Percentiles rank a stretch among this genome's conserved stretches.
phyloP scores from a whole-genome alignment of 2,888 invertebrate genomes.

The Monopis laevigella region DNA sequence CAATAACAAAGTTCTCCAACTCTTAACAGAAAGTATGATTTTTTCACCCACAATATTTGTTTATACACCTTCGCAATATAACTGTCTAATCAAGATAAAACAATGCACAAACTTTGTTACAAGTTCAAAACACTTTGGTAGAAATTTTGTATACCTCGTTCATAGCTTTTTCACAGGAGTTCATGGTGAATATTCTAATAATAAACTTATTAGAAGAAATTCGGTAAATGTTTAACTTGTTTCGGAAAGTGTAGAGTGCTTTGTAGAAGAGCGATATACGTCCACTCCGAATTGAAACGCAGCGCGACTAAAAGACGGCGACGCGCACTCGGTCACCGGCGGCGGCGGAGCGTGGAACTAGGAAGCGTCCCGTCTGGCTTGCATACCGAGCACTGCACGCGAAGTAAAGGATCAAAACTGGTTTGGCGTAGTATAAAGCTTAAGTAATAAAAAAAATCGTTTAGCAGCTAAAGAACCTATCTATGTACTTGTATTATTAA shows the following conservation, averaged over 20 bases:
- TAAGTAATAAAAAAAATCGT: no score
- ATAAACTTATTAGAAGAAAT: conserved; percentile 15
- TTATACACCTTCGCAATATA: conserved; percentile 36
- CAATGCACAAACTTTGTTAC: conserved; percentile 57
- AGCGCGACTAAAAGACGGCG: conserved; percentile 11
- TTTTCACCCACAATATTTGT: no score
- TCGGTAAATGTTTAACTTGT: conserved; percentile 45
- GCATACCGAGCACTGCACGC: background rate
- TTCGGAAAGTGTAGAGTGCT: conserved; percentile 33
- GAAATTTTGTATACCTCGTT: conserved; percentile 28
- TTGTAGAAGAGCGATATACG: conserved; percentile 21
- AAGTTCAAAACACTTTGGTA: conserved; percentile 3
- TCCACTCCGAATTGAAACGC: no score
- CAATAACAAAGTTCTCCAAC: conserved; percentile 34
- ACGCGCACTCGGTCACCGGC: conserved; percentile 38
- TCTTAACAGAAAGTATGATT: conserved; percentile 40
- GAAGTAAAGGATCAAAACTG: background rate
- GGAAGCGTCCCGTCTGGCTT: conserved; percentile 25
- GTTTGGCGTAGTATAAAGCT: no score
- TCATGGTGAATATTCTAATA: conserved; percentile 34
- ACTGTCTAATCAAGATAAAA: conserved; percentile 37
- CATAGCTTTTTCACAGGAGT: conserved; percentile 31
- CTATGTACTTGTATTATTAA: no score
- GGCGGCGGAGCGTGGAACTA: conserved; percentile 40
- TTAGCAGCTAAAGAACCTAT: no score